Evolutionary conservation across 2,113 vertebrate genomes (phyloP), one percentile per base, ranked within the genome.

Genomic region (Bolborhynchus lineola): DNA sequence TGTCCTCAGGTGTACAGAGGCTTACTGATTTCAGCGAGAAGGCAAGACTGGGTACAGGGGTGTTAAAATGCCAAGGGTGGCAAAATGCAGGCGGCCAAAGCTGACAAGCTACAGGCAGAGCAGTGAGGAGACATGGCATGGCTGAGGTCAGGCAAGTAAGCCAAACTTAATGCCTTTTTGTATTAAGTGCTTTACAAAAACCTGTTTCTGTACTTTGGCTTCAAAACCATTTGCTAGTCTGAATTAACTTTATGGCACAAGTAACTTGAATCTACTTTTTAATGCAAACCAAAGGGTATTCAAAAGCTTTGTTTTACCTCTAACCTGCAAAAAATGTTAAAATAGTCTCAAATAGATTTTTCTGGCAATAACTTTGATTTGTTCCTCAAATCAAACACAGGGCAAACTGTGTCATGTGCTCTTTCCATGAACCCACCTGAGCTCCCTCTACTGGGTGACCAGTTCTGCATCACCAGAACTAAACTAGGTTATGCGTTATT

Each of bases 391-490:
- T 39, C 55, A 89, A 92, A 70, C 3, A 19, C 76, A 74, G 50
- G 71, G 33, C 71, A 81, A 92, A 76, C 31, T 19, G 31, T 20
- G 21, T 41, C 19, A 16, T 0, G 1, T 63, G 24, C 69, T 72
- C 55, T 59, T 33, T 78, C 39, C 76, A n/a, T 13, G 57, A 93
- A 81, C 88, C 55, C 86, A 62, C 62, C 83, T 79, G 90, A 95
- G 95, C 93, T 94, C 95, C 92, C 95, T 93, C 95, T 96, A 59
- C 90, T 89, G 88, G 88, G 80, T 88, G 85, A 78, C 64, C 68
- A 75, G 64, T 13, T 85, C 80, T 88, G 75, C 52, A 82, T 69
- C 65, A 69, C 35, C 82, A 88, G 44, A 84, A 62, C 72, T 81
- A 82, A 79, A 93, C 76, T 0, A 79, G 33, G 26, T 53, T 52